phyloP scores from a whole-genome alignment of 2,113 vertebrate genomes.

The Myiagra hebetior region DNA sequence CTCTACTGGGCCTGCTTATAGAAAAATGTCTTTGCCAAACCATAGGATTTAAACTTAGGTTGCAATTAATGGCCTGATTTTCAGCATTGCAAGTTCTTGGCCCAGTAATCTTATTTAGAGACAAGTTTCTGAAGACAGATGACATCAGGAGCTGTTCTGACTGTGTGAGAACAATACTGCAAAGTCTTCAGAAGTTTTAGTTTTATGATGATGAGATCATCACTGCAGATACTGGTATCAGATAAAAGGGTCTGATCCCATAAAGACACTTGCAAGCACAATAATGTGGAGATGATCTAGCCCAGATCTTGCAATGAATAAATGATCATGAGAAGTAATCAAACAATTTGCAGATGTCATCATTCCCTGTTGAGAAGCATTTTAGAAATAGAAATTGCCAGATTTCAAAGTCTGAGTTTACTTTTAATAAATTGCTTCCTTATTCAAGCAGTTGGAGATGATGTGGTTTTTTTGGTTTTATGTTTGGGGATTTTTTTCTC shows the following conservation, averaged over 20 bases:
- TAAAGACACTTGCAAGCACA: neutral
- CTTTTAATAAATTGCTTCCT: slow-evolving; percentile 5
- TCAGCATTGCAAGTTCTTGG: neutral
- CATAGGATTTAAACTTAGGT: neutral
- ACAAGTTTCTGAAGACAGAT: neutral
- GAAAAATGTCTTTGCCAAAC: neutral
- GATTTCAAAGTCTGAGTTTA: slow-evolving; percentile 5
- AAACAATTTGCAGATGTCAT: slow-evolving; percentile 36
- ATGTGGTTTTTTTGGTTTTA: accelerated
- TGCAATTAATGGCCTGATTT: slow-evolving; percentile 46
- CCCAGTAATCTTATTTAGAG: neutral
- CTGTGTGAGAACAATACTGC: slow-evolving; percentile 7
- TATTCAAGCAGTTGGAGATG: neutral
- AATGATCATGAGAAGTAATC: slow-evolving; percentile 25
- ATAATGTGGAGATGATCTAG: neutral
- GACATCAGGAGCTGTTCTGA: slow-evolving; percentile 39
- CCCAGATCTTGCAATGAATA: slow-evolving; percentile 20
- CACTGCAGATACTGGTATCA: neutral
- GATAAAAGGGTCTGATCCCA: neutral
- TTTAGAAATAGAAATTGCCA: slow-evolving; percentile 7
- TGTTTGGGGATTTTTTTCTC: neutral
- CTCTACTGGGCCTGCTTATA: neutral
- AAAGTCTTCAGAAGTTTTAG: slow-evolving; percentile 21
- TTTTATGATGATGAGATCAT: neutral
- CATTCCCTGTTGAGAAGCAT: slow-evolving; percentile 2